Conservation (phyloP, 2,113 vertebrate genomes). For the Amia ocellicauda region DNA sequence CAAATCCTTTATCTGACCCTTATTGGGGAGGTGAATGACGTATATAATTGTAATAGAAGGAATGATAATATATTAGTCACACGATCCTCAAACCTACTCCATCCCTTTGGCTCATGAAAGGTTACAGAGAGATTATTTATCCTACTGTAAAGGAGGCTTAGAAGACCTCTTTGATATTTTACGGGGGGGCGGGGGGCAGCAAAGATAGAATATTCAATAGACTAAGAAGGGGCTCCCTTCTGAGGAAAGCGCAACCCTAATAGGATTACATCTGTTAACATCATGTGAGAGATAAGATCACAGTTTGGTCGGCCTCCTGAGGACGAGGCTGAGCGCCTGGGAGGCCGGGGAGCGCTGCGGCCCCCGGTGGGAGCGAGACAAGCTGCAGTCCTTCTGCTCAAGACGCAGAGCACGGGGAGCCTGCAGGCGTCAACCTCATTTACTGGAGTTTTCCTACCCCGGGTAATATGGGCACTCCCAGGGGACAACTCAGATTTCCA, state of each 20-base stretch:
- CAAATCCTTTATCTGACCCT: too few relatives aligned
- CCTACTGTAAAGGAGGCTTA: too few relatives aligned
- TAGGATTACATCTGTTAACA: conserved; percentile 58
- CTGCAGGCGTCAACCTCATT: conserved; percentile 37
- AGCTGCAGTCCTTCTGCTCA: neutral
- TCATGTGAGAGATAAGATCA: conserved; percentile 49
- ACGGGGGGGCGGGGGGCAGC: too few relatives aligned
- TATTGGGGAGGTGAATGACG: too few relatives aligned
- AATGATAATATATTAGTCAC: too few relatives aligned
- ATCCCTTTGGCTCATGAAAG: too few relatives aligned
- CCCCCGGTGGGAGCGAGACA: conserved; percentile 22
- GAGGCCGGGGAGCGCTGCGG: conserved; percentile 19
- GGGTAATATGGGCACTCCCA: neutral
- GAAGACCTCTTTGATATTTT: too few relatives aligned
- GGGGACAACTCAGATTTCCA: conserved; percentile 10
- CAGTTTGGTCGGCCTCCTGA: conserved; percentile 43
- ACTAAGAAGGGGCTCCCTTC: too few relatives aligned
- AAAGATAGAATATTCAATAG: too few relatives aligned
- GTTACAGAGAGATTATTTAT: too few relatives aligned
- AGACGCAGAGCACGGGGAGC: conserved; percentile 9
- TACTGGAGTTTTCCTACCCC: conserved; percentile 21
- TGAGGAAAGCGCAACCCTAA: conserved; percentile 34
- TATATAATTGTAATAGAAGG: too few relatives aligned
- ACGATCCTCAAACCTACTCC: too few relatives aligned
- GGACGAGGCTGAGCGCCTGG: conserved; percentile 31